phyloP scores from a whole-genome alignment of 2,113 vertebrate species.

The Hymenochirus boettgeri region DNA sequence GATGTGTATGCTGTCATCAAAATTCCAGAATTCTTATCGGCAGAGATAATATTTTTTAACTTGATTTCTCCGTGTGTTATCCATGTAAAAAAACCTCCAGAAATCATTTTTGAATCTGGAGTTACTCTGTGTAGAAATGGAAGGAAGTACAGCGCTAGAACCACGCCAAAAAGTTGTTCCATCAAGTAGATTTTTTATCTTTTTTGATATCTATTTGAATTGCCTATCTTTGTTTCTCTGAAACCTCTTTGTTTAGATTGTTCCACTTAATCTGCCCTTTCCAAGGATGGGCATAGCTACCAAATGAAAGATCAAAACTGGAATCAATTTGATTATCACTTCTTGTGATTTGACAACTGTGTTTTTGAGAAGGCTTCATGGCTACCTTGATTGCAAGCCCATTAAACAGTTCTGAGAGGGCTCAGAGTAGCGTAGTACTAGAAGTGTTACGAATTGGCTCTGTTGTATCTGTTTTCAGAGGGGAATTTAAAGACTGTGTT shows the following conservation, averaged over 20 bases:
- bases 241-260: conserved; percentile 51
- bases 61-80: conserved; percentile 49
- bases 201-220: conserved; percentile 49
- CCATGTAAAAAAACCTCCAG: conserved; percentile 40
- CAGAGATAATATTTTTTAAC: conserved; percentile 54
- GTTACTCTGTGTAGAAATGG: conserved; percentile 58
- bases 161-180: conserved; percentile 84
- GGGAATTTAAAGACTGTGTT: conserved; percentile 45
- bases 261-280: conserved; percentile 57
- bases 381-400: conserved; percentile 49
- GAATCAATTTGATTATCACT: conserved; percentile 43
- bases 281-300: conserved; percentile 89
- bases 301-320: conserved; percentile 70
- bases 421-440: conserved; percentile 59
- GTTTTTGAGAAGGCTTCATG: conserved; percentile 47
- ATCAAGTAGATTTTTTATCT: conserved; percentile 77
- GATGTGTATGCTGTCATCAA: conserved; percentile 59
- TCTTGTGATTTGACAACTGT: conserved; percentile 48
- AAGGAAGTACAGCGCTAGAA: conserved; percentile 33
- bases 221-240: conserved; percentile 52
- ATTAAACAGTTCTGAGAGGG: conserved; percentile 50
- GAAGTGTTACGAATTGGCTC: conserved; percentile 56
- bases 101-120: conserved; percentile 39
- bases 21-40: conserved; percentile 54
- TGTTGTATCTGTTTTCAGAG: conserved; percentile 41